These are phyloP conservation scores for Osmerus mordax DNA, from an alignment of 2,113 vertebrate genomes.

Conservation along the genomic window DNA sequence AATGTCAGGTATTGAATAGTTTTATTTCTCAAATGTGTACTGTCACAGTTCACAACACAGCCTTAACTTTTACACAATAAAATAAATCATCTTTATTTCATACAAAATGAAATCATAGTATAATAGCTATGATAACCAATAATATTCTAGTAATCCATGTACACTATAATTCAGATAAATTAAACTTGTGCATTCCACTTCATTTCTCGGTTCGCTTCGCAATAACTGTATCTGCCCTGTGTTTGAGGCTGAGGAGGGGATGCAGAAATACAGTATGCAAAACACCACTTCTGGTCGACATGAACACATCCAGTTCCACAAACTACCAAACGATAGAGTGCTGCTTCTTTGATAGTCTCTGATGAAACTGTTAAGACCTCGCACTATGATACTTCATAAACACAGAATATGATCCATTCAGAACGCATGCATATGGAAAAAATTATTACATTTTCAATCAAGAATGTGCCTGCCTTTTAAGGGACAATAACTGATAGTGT, in stretches of 20 bases:
- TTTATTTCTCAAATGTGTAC: slow-evolving; percentile 65
- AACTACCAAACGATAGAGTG: no score
- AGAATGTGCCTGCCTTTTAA: not conserved
- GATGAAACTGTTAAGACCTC: not conserved
- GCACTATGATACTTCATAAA: not conserved
- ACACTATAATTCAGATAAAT: not conserved
- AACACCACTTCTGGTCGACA: not conserved
- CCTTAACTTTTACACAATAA: slow-evolving; percentile 51
- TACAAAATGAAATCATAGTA: slow-evolving; percentile 59
- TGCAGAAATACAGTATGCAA: not conserved
- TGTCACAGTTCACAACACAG: slow-evolving; percentile 67
- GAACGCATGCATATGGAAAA: slow-evolving; percentile 24
- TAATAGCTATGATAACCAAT: slow-evolving; percentile 15
- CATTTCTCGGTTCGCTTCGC: slow-evolving; percentile 4
- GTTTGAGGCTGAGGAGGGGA: slow-evolving; percentile 2
- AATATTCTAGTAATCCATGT: not conserved
- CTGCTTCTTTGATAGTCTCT: no score
- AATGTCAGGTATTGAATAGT: slow-evolving; percentile 11
- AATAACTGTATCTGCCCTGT: no score
- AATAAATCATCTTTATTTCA: slow-evolving; percentile 55
- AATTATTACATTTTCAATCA: not conserved
- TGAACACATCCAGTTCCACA: no score
- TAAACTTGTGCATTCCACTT: slow-evolving; percentile 9
- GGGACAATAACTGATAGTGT: slow-evolving; percentile 3
- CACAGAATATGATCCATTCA: slow-evolving; percentile 7